Evolutionary conservation across 2,888 invertebrate genomes (phyloP).

Genomic region (Clitarchus hookeri): DNA sequence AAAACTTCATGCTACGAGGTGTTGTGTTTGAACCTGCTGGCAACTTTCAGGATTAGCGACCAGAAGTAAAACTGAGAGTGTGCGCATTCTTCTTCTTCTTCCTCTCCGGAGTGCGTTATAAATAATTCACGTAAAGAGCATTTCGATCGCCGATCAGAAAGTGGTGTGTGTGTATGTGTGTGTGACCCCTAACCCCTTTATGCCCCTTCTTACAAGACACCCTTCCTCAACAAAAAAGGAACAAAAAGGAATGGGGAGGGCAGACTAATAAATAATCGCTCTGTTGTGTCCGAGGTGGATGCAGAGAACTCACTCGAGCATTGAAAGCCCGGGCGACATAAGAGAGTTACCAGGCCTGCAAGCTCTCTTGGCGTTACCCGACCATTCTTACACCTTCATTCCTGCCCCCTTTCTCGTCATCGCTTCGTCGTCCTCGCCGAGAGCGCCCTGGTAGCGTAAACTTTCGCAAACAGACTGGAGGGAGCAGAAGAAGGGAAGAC

Average conservation of each 20-base stretch:
- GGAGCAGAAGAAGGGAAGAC: not conserved
- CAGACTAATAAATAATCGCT: not conserved
- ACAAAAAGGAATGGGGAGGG: not conserved
- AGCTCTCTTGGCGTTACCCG: not conserved
- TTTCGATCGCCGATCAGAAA: not conserved
- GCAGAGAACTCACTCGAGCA: not conserved
- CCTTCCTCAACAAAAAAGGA: no score
- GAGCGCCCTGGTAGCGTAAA: not conserved
- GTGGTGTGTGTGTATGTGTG: not conserved
- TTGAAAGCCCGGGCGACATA: not conserved
- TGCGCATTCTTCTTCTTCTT: not conserved
- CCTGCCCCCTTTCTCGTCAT: not conserved
- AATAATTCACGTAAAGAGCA: not conserved
- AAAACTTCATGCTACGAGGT: no score
- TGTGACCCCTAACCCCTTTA: not conserved
- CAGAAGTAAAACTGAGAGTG: not conserved
- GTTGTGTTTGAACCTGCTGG: no score
- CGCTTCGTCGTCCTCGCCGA: not conserved
- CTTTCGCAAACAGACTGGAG: not conserved
- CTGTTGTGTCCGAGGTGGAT: not conserved
- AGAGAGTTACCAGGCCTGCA: not conserved
- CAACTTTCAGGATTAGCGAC: not conserved
- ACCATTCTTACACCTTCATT: not conserved
- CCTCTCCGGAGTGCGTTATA: not conserved
- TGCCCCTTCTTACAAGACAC: not conserved